Base-by-base conservation (phyloP, 2,888 invertebrate species). In the Heteromurus nitidus region DNA sequence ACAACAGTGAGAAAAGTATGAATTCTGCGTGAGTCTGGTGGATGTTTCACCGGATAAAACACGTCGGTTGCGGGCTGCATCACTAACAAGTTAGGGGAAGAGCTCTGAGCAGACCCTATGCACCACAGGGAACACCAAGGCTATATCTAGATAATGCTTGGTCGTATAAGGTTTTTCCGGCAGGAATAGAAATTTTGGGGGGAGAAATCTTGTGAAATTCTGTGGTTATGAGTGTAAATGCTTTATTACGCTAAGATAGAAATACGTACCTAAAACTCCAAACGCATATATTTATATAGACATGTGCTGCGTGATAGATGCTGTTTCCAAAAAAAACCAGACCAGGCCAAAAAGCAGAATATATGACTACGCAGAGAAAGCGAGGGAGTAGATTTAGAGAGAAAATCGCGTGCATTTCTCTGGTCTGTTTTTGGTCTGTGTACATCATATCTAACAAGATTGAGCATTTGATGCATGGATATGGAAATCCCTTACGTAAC, bases 371-470 rank as follows among this genome's bases (percentile, higher is more conserved):
- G 31, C 22, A 69, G 55, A 50, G 18, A 50, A 18, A 70, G 58
- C 11, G 53, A 70, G n/a, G n/a, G n/a, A n/a, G n/a, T n/a, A n/a
- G 70, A 75, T 65, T 62, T 31, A n/a, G 2, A 30, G 62, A 22
- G 50, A 50, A n/a, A 26, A 9, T 62, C 20, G 62, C 62, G 30
- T 62, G 62, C 13, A 11, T 26, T 16, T 58, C 60, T 75, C 65
- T 65, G 36, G 67, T 75, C 36, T 65, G 74, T 36, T 65, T 65
- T 65, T 65, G 74, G 65, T 67, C 55, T n/a, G 58, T 67, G 26
- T 42, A 55, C 24, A 75, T 75, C 67, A 75, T 73, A 60, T 18
- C 22, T 3, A 67, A 68, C 42, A 67, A 67, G 67, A 53, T 58
- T 42, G 67, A 75, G 53, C 55, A 26, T 53, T 65, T 65, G 50